Base-by-base conservation (phyloP, 2,888 invertebrate species). In the Tachina fera region DNA sequence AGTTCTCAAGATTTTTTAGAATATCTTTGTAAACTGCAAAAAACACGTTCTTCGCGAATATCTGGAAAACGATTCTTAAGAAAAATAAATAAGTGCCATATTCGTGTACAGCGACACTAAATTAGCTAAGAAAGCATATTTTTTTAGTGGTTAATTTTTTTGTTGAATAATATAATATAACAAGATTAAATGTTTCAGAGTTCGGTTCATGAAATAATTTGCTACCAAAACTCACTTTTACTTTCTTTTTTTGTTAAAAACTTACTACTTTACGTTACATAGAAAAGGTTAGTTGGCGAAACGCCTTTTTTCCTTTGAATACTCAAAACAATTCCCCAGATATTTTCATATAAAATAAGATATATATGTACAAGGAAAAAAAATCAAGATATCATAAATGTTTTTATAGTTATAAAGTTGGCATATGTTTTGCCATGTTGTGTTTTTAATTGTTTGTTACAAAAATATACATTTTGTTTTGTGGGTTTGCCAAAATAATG, bases 381-480 rank as follows among this genome's bases (percentile, higher is more conserved):
- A 31, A 53, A 70, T 70, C 51, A 39, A 79, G 71, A 47, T 53
- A 16, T 61, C 16, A 61, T 61, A 43, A 63, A 49, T 5, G 5
- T 45, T 45, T 78, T 9, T 61, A 65, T 65, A 14, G 19, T 13
- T 53, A 47, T 31, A 31, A 31, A 53, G 19, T 45, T 71, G 80
- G 51, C 80, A 74, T 81, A 81, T 81, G 80, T 74, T 81, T 81
- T 67, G 74, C 74, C 60, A 81, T 72, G 61, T 79, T 79, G 61
- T 72, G 71, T 83, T 83, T 83, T 77, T 19, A 65, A 74, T 74
- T 83, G 71, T 67, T 67, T 74, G 74, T 65, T 77, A 43, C 71
- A 31, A 31, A 31, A 31, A 31, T 31, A 31, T 31, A 31, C 43
- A 71, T 60, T 58, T 75, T 82, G 67, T 67, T n/a, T 75, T 82